phyloP scores from a whole-genome alignment of 1,140 invertebrate species.

The Leptopilina boulardi region DNA sequence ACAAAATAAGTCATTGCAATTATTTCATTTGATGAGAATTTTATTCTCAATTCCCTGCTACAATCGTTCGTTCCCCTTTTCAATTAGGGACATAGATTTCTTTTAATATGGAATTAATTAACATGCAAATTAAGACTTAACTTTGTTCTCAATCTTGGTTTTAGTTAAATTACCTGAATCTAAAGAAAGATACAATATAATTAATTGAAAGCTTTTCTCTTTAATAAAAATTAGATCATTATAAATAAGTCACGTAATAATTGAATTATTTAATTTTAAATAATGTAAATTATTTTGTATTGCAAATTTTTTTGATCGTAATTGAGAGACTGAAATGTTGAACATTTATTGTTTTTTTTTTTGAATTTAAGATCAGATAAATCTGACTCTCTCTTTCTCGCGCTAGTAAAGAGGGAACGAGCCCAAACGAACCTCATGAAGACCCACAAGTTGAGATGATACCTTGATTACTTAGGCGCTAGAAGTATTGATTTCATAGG shows the following conservation, averaged over 20 bases:
- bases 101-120: conserved; percentile 22
- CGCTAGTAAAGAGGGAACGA: conserved; percentile 61
- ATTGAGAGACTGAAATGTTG: no score
- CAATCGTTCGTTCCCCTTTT: conserved; percentile 44
- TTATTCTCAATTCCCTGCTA: conserved; percentile 36
- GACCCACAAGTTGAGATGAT: conserved; percentile 76
- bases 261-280: no score
- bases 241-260: not conserved
- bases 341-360: no score
- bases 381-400: no score
- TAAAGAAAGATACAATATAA: not conserved
- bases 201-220: not conserved
- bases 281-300: no score
- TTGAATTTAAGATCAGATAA: conserved; percentile 38
- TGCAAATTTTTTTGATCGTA: no score
- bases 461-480: conserved; percentile 75
- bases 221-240: not conserved
- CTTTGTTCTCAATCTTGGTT: conserved; percentile 4
- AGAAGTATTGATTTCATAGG: conserved; percentile 75
- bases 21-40: not conserved
- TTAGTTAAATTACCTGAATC: not conserved
- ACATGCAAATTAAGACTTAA: conserved; percentile 8
- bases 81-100: conserved; percentile 43
- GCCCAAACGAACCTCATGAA: conserved; percentile 66
- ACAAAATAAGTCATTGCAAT: not conserved